A percentile compares a stretch with the other conserved stretches of the same genome.
These are phyloP conservation scores for Procambarus virginalis DNA, from an alignment of 1,140 invertebrate genomes.

Conservation along the genomic window DNA sequence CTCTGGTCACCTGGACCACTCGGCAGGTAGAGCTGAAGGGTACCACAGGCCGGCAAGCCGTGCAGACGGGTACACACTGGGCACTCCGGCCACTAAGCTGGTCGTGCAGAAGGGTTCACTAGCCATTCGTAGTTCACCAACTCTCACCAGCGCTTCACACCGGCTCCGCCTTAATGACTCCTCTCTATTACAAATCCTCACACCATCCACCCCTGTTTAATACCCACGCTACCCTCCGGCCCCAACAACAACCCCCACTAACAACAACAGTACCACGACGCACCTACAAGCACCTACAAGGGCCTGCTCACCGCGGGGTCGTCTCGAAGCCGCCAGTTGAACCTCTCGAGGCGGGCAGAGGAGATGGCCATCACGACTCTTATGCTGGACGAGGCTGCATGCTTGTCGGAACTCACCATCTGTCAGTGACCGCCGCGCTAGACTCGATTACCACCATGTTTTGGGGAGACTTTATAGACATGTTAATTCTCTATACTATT, in stretches of 20 bases:
- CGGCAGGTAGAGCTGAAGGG: too few relatives aligned
- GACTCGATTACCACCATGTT: slow-evolving; percentile 1
- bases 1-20: too few relatives aligned
- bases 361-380: not conserved
- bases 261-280: not conserved
- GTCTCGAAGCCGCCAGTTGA: not conserved
- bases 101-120: not conserved
- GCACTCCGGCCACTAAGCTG: too few relatives aligned
- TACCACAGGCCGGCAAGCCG: too few relatives aligned
- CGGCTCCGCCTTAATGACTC: not conserved
- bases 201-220: not conserved
- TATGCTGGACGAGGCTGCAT: not conserved
- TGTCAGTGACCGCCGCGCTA: not conserved
- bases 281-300: not conserved
- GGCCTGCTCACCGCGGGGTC: not conserved
- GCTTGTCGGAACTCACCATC: not conserved
- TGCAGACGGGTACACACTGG: too few relatives aligned
- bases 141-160: not conserved
- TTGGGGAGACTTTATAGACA: not conserved
- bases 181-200: not conserved
- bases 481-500: not conserved
- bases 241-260: not conserved
- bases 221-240: not conserved
- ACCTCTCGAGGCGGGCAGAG: not conserved
- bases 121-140: not conserved